Evolutionary conservation across 2,113 vertebrate genomes (phyloP).

Genomic region (Tyto alba): DNA sequence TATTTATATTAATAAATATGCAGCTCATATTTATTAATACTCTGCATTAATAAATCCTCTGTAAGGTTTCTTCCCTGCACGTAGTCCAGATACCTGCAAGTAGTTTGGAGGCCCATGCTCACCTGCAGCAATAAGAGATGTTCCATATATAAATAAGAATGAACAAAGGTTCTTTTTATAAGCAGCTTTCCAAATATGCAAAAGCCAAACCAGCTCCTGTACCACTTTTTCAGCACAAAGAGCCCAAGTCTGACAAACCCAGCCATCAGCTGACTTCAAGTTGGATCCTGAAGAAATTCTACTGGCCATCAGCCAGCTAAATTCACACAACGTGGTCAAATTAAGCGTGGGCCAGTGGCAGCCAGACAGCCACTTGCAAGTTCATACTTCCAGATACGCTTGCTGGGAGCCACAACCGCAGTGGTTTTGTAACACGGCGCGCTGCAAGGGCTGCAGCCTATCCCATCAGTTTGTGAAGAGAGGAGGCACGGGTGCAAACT

Average conservation of each 20-base stretch:
- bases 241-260: not conserved
- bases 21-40: too few species aligned
- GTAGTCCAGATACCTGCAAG: not conserved
- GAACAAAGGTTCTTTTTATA: not conserved
- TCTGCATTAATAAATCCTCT: not conserved
- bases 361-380: not conserved
- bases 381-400: not conserved
- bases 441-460: not conserved
- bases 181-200: not conserved
- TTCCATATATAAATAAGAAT: not conserved
- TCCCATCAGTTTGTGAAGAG: not conserved
- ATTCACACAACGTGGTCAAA: fast-evolving
- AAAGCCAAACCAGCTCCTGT: not conserved
- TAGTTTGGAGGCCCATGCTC: not conserved
- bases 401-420: not conserved
- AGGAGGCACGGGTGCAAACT: not conserved
- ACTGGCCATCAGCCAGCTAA: not conserved
- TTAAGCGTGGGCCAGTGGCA: not conserved
- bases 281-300: not conserved
- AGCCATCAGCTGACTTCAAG: not conserved
- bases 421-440: fast-evolving
- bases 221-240: not conserved
- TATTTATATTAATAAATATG: too few species aligned
- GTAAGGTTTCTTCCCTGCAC: not conserved
- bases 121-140: not conserved